Evolutionary conservation across 2,797 vertebrate species (phyloP), one percentile per base, ranked within the genome.

Genomic region (Melanotaenia parkinsoni): DNA sequence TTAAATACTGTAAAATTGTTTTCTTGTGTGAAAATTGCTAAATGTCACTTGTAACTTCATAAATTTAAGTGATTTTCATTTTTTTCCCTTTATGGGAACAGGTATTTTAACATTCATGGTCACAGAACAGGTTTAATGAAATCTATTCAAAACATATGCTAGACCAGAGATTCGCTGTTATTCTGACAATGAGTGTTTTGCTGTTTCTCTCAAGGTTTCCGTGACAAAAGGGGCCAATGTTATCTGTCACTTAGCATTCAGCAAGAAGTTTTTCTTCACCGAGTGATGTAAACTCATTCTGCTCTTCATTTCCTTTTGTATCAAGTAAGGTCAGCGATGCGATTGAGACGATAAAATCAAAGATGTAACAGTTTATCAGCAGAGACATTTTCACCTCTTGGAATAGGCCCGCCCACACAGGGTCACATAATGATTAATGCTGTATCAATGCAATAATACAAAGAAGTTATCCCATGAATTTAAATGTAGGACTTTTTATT

Each of bases 281-380:
- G 43, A 26, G 51, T 74, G 43, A 67, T 70, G 58, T 76, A 76
- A 84, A 80, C 51, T 32, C 1, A 9, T 58, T 69, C 67, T 66
- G 61, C 64, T 66, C 68, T 74, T 77, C 54, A 72, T 58, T 67
- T 67, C 33, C 18, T 72, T 79, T 64, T 73, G 32, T 65, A 74
- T 45, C 0, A 33, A 67, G 47, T 76, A 89, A 90, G 88, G 86
- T 88, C 84, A 79, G 59, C 45, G 32, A 30, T 1, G 22, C 43
- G 47, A 80, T 70, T 76, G 79, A 77, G 67, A 79, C 59, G 22
- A 64, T 35, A 70, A 30, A 84, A 70, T 67, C 33, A 64, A 67
- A 77, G 38, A 82, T 30, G 40, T 57, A 6, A 30, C 74, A 64
- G 60, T 16, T 40, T 76, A 68, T 74, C 60, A 67, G 77, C 32